Evolutionary conservation across 2,797 vertebrate genomes (phyloP).

Genomic region (Botia almorhae): DNA sequence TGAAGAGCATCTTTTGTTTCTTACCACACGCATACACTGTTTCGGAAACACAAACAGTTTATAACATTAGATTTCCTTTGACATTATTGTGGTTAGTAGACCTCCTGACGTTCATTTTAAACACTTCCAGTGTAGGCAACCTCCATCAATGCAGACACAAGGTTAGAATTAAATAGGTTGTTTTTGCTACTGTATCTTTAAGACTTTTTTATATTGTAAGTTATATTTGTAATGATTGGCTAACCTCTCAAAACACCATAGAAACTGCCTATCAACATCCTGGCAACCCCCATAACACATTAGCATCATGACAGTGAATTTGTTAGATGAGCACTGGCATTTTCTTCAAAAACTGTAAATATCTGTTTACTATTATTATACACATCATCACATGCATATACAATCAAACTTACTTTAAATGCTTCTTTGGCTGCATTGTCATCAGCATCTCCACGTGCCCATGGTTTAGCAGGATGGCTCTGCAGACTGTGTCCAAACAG

Average conservation of each 20-base stretch:
- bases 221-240: background rate
- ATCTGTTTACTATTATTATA: background rate
- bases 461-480: constrained; percentile 73
- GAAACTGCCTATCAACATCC: background rate
- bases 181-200: background rate
- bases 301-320: background rate
- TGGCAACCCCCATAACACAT: background rate
- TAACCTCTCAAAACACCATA: background rate
- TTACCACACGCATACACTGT: too few species aligned
- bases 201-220: background rate
- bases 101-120: too few species aligned
- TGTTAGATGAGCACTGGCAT: background rate
- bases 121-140: background rate
- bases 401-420: constrained; percentile 76
- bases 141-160: background rate
- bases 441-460: constrained; percentile 80
- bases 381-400: constrained; percentile 18
- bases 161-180: background rate
- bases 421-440: constrained; percentile 77
- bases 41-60: too few species aligned
- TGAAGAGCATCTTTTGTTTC: too few species aligned
- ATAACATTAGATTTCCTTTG: too few species aligned
- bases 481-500: constrained; percentile 82
- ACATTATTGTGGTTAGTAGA: too few species aligned
- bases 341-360: background rate